phyloP scores from a whole-genome alignment of 2,113 vertebrate species.

The Anthoscopus minutus region DNA sequence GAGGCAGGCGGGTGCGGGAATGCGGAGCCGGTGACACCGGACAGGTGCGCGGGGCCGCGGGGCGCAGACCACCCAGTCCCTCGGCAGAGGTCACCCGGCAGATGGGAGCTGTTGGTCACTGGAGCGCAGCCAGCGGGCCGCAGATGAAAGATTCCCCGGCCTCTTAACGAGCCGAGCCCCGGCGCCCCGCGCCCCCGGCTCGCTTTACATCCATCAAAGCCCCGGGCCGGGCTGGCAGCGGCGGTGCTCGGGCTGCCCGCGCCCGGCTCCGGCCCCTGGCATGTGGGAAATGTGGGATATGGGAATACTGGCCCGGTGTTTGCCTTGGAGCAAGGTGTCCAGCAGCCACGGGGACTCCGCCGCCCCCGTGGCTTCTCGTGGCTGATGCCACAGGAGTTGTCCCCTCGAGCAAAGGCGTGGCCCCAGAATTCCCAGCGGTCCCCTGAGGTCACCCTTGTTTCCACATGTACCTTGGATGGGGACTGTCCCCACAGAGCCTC shows the following conservation, averaged over 20 bases:
- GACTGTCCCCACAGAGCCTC: not conserved
- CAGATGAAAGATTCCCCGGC: not conserved
- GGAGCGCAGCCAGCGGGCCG: not conserved
- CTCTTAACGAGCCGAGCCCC: not conserved
- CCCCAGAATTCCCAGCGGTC: fast-evolving
- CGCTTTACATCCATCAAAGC: fast-evolving
- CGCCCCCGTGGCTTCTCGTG: not conserved
- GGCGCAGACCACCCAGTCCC: not conserved
- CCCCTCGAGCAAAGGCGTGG: not conserved
- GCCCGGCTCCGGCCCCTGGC: not conserved
- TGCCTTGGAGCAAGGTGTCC: not conserved
- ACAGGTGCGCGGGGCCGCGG: not conserved
- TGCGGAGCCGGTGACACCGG: fast-evolving
- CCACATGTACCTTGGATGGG: not conserved
- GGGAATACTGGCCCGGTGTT: too few relatives aligned
- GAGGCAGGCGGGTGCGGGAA: fast-evolving
- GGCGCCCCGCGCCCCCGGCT: not conserved
- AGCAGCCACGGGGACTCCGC: not conserved
- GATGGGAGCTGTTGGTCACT: not conserved
- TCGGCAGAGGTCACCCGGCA: not conserved
- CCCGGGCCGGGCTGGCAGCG: not conserved
- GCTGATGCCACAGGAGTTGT: fast-evolving
- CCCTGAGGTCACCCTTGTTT: not conserved
- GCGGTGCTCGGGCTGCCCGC: not conserved
- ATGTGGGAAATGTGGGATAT: too few relatives aligned